Base-by-base conservation (phyloP, 2,888 invertebrate genomes). In the Plutella xylostella region DNA sequence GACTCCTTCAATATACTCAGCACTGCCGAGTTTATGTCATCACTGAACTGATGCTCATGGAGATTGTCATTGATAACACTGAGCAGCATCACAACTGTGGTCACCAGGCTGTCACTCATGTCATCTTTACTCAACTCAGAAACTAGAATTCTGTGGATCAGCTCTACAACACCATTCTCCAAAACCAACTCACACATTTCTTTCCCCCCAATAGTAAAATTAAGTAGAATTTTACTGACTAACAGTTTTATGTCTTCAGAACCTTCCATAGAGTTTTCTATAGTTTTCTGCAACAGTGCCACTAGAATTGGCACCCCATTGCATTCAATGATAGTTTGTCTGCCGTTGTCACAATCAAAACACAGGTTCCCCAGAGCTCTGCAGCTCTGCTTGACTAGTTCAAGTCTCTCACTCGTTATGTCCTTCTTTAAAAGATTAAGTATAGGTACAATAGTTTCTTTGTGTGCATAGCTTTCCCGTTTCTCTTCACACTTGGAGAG, bases 291-390 rank as follows among this genome's bases (percentile, higher is more conserved):
- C 5, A 88, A 59, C 22, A 87, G 53, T 15, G 71, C 70, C 46
- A 76, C 60, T 6, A 88, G 62, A 35, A 71, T 67, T 40, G 68
- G 60, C 48, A 89, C 74, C 1, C 89, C 90, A 46, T 85, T 70
- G 38, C 54, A 55, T 12, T 71, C 63, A 1, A 74, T 57, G 30
- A 90, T 80, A 43, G 86, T 65, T 48, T 84, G 84, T 51, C 89
- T 82, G 15, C 88, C 87, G 57, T 85, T 82, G 79, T 94, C 92
- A 77, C 94, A 94, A 63, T 95, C 91, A 68, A 92, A 96, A 67
- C 94, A 94, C 61, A 96, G 89, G 71, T 96, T 96, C 30, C 94
- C 96, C 18, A 96, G 78, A 3, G 94, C 93, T 58, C 96, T 86
- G 55, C 92, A 92, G 33, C 90, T 87, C 64, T 96, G 93, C 53